Percentiles rank a stretch among this genome's conserved stretches.
These are phyloP conservation scores for zebrafish (Danio rerio) DNA, from an alignment of 2,113 vertebrate genomes.

Conservation along the genomic window GRCz12tu NC_133194.1:48132501-48133000, in stretches of 20 bases:
- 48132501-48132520: background rate
- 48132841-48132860: too few species aligned
- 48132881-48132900: too few species aligned
- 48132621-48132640: slow-evolving; percentile 17
- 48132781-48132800: too few species aligned
- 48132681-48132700: background rate
- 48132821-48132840: too few species aligned
- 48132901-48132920: too few species aligned
- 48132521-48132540: background rate
- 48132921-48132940: too few species aligned
- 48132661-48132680: slow-evolving; percentile 16
- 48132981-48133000: too few species aligned
- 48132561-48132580: slow-evolving; percentile 18
- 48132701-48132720: background rate
- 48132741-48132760: background rate
- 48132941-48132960: too few species aligned
- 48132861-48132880: too few species aligned
- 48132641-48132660: slow-evolving; percentile 39
- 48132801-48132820: too few species aligned
- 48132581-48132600: background rate
- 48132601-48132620: slow-evolving; percentile 28
- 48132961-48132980: too few species aligned
- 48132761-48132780: too few species aligned
- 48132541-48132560: background rate
- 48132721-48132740: background rate